These are phyloP conservation scores for Xenus cinereus DNA, from an alignment of 2,113 vertebrate species.

Conservation along the genomic window DNA sequence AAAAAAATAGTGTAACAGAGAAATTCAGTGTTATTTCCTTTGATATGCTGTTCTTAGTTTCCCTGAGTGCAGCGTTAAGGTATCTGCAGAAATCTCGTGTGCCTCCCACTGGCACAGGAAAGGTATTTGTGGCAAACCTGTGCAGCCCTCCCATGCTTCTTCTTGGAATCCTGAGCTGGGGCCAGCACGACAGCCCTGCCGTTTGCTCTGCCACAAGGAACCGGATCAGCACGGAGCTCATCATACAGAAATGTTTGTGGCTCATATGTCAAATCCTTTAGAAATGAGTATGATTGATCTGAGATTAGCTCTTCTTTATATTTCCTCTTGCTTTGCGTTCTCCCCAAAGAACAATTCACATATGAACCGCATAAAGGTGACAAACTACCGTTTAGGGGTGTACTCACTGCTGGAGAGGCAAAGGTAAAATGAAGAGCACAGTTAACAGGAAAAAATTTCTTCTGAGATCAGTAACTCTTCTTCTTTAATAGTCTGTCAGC, in stretches of 20 bases:
- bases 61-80: background rate
- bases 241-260: background rate
- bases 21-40: background rate
- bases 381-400: background rate
- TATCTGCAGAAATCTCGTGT: background rate
- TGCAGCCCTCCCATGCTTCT: fast-evolving
- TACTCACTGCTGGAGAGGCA: background rate
- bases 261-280: background rate
- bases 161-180: background rate
- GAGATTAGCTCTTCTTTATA: background rate
- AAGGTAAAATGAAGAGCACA: background rate
- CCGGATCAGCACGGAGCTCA: background rate
- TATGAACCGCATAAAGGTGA: background rate
- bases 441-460: background rate
- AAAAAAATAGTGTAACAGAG: background rate
- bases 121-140: background rate
- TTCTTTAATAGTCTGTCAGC: constrained; percentile 10
- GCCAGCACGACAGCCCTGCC: background rate
- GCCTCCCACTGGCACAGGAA: background rate
- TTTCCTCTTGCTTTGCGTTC: background rate
- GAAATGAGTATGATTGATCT: background rate
- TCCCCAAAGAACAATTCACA: background rate
- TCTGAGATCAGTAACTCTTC: constrained; percentile 27
- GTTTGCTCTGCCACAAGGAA: background rate
- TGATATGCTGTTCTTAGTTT: background rate